Conservation (phyloP, 2,797 vertebrate genomes). For the Hypotaenidia okinawae region DNA sequence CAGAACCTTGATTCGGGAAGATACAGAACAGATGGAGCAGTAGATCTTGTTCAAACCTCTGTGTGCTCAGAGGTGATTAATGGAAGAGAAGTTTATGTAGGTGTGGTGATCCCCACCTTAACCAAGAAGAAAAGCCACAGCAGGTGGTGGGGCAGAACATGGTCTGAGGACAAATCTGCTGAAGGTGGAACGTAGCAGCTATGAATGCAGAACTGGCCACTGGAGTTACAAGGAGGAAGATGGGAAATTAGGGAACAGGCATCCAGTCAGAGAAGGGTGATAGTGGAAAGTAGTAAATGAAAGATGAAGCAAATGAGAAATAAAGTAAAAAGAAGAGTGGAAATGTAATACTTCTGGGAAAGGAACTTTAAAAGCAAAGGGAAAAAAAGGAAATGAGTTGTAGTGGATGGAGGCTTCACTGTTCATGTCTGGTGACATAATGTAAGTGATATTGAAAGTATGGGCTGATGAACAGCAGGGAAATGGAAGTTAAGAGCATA, state of each 20-base stretch:
- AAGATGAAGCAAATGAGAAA: rapidly evolving
- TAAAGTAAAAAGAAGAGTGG: not conserved
- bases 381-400: not conserved
- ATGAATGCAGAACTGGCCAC: not conserved
- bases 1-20: not conserved
- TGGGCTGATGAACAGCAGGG: not conserved
- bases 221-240: not conserved
- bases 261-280: not conserved
- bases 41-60: conserved; percentile 10
- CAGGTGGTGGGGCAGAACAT: not conserved
- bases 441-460: not conserved
- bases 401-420: not conserved
- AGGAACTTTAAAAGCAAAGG: not conserved
- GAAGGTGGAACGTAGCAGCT: not conserved
- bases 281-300: not conserved
- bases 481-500: not conserved
- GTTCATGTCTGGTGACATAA: not conserved
- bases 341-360: not conserved
- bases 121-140: not conserved
- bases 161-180: not conserved
- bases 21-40: conserved; percentile 36
- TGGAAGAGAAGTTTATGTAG: not conserved
- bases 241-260: not conserved
- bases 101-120: not conserved
- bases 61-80: not conserved